Evolutionary conservation across 2,888 invertebrate genomes (phyloP).

Genomic region (Toxonevra muliebris): DNA sequence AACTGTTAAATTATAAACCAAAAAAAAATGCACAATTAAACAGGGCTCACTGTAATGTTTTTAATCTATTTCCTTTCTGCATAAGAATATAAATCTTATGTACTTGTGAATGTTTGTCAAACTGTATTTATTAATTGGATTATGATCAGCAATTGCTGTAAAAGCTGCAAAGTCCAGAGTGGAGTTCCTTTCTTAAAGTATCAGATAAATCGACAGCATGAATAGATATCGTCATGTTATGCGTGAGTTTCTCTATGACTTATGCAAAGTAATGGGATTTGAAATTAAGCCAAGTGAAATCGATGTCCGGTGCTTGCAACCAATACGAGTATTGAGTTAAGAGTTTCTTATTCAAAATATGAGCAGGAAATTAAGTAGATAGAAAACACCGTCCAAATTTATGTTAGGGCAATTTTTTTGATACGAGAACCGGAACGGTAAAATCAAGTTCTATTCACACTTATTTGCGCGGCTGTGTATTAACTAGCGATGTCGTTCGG

Average conservation of each 20-base stretch:
- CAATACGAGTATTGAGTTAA: no score
- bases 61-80: no score
- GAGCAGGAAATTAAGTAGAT: no score
- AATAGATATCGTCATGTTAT: constrained; percentile 45
- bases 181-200: constrained; percentile 44
- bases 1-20: background rate
- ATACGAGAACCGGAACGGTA: no score
- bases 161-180: constrained; percentile 14
- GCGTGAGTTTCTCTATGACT: constrained; percentile 9
- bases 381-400: constrained; percentile 32
- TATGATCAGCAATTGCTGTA: constrained; percentile 38
- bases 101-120: constrained; percentile 38
- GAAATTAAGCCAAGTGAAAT: background rate
- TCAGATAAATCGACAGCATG: constrained; percentile 48
- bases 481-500: no score
- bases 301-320: no score
- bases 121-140: constrained; percentile 49
- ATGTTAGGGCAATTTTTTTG: background rate
- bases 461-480: no score
- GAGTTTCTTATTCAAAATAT: background rate
- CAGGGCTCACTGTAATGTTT: no score
- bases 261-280: constrained; percentile 29
- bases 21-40: no score
- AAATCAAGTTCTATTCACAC: no score
- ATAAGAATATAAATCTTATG: background rate